Base-by-base conservation (phyloP, 2,888 invertebrate genomes). In the Netelia inedita region DNA sequence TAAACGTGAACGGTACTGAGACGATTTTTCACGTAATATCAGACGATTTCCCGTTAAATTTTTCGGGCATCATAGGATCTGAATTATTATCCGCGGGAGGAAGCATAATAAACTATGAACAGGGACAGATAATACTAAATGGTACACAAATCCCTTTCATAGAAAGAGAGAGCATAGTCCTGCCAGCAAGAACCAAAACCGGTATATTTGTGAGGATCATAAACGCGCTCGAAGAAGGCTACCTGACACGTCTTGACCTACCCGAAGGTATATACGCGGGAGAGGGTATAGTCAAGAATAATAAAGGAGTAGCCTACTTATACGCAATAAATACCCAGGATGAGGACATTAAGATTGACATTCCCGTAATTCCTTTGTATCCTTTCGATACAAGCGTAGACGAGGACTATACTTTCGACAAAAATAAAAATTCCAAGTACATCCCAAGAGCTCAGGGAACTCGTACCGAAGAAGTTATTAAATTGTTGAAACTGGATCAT, bases 1-100 rank as follows among this genome's bases (percentile, higher is more conserved):
- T 74, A 1, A 43, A 46, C 35, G 50, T 81, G 6, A 46, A 66
- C n/a, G 19, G n/a, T 5, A 55, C 21, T 16, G 19, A n/a, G 9
- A 23, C 23, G 23, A n/a, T 43, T 59, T 76, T 75, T 16, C 43
- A 82, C 43, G 21, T 76, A 28, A 50, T 75, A 5, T 35, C 76
- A 23, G 61, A 76, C 35, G 71, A 69, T 21, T 82, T 76, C 2
- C 23, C 2, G 23, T 23, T 23, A 23, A 23, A 28, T 28, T 28
- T 2, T 28, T 28, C 28, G 28, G 28, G 28, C 28, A 28, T 28
- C 28, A 28, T 28, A 28, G 28, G 28, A 1, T 28, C 28, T 1
- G 28, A 28, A 28, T 28, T 28, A 28, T 28, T 28, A 28, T 28
- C 28, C 28, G 28, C 28, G 28, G 28, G 28, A 28, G 28, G 28